Base-by-base conservation (phyloP, 1,140 invertebrate genomes). In the Neotoxoptera formosana region DNA sequence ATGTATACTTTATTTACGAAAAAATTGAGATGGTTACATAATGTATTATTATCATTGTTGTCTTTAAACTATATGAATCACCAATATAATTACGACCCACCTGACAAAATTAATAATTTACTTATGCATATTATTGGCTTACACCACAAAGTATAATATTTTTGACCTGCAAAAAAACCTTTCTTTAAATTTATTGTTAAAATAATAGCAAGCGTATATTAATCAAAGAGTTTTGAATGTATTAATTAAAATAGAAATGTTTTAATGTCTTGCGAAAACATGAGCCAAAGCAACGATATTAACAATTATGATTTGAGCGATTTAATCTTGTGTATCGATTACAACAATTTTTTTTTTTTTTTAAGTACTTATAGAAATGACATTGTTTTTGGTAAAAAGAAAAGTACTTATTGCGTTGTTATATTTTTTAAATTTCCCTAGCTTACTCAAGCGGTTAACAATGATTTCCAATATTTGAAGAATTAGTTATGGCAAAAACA, bases 401-500 rank as follows among this genome's bases (percentile, higher is more conserved):
- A 48, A 87, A 87, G 7, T 51, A 48, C 14, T 51, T 30, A 30
- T n/a, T 87, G 34, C 30, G 11, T 11, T n/a, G 7, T 76, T 11
- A 53, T 89, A 89, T 53, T 23, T 89, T 11, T 53, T 36, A 34
- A 34, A 89, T 53, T 53, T 53, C 45, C 48, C n/a, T 53, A 36
- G n/a, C 20, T 88, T 53, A 89, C 2, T 89, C 48, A 34, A 89
- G 47, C 48, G 30, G 48, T 89, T 53, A 89, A 89, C 47, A 89
- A 89, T 34, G 87, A 53, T 89, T 89, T 89, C 48, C 48, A 89
- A 51, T 89, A 89, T 8, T 53, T 25, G 0, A 51, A 34, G 48
- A 89, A 89, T 89, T 89, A 89, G 48, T 53, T 53, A 89, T 53
- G 47, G 45, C 21, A 53, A 53, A 51, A 53, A 53, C 1, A 30